Evolutionary conservation across 1,140 invertebrate genomes (phyloP), one percentile per base, ranked within the genome.

Genomic region (Conus betulinus): DNA sequence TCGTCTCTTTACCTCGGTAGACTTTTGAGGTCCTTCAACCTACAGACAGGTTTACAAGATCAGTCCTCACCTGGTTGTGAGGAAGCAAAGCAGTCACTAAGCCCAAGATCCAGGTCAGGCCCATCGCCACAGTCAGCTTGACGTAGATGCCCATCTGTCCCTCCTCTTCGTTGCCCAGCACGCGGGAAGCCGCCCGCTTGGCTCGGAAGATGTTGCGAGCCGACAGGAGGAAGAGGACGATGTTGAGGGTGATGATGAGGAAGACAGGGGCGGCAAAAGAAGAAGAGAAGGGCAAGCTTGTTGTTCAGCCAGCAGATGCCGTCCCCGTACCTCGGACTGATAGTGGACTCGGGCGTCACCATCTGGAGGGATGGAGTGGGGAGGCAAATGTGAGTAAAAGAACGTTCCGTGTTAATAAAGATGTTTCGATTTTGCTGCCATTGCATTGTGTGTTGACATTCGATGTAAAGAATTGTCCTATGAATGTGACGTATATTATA

Each of bases 71-170:
- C 67, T 39, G 20, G 15, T 90, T 82, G 15, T 2, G 10, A 3
- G 91, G 63, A 5, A 88, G 85, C 7, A 91, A 60, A 6, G 91
- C 90, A 13, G 93, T 91, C 1, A 93, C 51, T 60, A 95, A 94
- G 11, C 92, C 94, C 53, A 94, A 90, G 1, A 93, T 89, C 94
- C 94, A 95, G 11, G 94, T 94, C 39, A 95, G 88, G 13, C 94
- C 94, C 90, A 95, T 92, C 25, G 94, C 91, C 1, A 93, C 71
- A 5, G 93, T 92, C 81, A 97, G 92, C 52, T 96, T 94, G 20
- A 96, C 91, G 92, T 96, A 97, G 53, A 97, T 94, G 51, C 90
- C 93, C 92, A 93, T 95, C 90, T 60, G 91, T 88, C 84, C 55
- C 13, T 85, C 76, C 25, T 88, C 81, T 23, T 89, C 83, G 25